Percentiles rank a stretch among this genome's conserved stretches.
Evolutionary conservation across 1,140 invertebrate genomes (phyloP).

Genomic region (Ostrea denselamellosa): DNA sequence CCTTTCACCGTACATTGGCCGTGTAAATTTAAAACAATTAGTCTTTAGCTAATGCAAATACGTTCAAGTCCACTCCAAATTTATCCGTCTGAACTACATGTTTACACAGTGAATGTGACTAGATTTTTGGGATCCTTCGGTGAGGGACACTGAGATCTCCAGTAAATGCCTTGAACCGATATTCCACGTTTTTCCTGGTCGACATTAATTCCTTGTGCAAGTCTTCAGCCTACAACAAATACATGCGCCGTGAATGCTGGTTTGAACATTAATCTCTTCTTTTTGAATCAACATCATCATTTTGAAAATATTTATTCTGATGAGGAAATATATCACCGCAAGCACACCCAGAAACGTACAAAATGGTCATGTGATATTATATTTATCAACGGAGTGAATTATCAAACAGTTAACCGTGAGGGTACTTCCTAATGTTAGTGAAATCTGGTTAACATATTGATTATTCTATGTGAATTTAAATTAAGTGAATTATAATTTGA

Average conservation of each 20-base stretch:
- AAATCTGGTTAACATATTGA: no score
- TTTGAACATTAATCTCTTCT: not conserved
- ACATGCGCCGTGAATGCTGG: not conserved
- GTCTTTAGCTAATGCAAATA: not conserved
- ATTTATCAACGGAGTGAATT: conserved; percentile 21
- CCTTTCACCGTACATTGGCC: not conserved
- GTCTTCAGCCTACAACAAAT: conserved; percentile 65
- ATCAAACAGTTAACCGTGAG: not conserved
- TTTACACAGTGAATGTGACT: not conserved
- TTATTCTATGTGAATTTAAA: no score
- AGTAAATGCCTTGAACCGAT: conserved; percentile 66
- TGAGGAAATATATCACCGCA: not conserved
- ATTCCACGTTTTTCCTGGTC: conserved; percentile 63
- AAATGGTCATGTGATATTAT: conserved; percentile 36
- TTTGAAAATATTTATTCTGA: not conserved
- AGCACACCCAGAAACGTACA: conserved; percentile 3
- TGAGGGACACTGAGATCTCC: conserved; percentile 55
- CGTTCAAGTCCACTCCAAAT: not conserved
- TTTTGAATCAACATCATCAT: not conserved
- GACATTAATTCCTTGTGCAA: conserved; percentile 63
- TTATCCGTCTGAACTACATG: not conserved
- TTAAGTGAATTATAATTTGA: no score
- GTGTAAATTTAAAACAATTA: not conserved
- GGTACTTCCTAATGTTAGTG: no score
- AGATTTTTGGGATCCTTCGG: conserved; percentile 31